Evolutionary conservation across 2,797 vertebrate species (phyloP), one percentile per base, ranked within the genome.

Genomic region (Enteromius radiatus): DNA sequence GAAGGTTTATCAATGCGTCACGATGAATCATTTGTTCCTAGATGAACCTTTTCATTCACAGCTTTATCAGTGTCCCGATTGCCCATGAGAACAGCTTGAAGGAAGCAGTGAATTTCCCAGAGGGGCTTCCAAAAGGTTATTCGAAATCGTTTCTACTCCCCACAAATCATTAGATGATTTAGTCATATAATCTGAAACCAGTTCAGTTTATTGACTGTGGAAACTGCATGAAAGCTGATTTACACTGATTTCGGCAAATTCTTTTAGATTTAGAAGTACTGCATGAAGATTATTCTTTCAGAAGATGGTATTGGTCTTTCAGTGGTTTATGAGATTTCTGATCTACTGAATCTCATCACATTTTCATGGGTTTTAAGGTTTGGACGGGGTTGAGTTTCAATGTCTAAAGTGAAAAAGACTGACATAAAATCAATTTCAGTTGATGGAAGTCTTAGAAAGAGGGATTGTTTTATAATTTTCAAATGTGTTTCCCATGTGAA

Each of bases 51-150:
- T 78, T 81, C 63, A 81, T 85, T 23, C 31, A 8, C 43, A 54
- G 47, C 71, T 83, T 54, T 38, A 85, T 83, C 64, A 78, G 63
- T 71, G 65, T 76, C 54, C 83, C 11, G 38, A 80, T 17, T 45
- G 38, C n/a, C 33, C 67, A 28, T 33, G 47, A 36, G 36, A 75
- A 28, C 5, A 70, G 6, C 47, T 71, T 15, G 54, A 19, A 36
- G 47, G 9, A 31, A 45, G 36, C 52, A 1, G 47, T 59, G 75
- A 83, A 87, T 84, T 86, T 76, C 70, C 79, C 82, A 71, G 75
- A 73, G 70, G 82, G 74, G 41, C 36, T 59, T 4, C 59, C 61
- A 54, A 82, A 86, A 84, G 33, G 76, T 63, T 84, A 65, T 82
- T 85, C 45, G n/a, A 73, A 78, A 71, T 81, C 17, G 15, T 65